Base-by-base conservation (phyloP, 2,113 vertebrate genomes). In the Saimiri boliviensis region DNA sequence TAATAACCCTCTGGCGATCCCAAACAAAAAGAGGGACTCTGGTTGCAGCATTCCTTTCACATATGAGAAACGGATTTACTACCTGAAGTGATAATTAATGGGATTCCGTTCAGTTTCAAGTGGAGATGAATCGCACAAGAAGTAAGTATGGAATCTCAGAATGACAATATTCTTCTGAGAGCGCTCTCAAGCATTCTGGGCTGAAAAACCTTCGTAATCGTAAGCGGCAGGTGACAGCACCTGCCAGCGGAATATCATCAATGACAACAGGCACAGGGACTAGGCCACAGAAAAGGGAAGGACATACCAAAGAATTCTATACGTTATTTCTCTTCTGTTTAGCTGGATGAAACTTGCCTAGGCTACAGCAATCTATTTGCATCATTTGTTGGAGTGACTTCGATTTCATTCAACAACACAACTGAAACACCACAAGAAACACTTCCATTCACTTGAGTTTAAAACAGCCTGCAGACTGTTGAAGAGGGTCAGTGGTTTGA, bases 71-170 rank as follows among this genome's bases (percentile, higher is more conserved):
- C 97, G 93, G 98, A 98, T 98, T 98, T 98, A 96, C 96, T 98
- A 97, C 98, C 97, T 98, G 97, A 98, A 99, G 97, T 98, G 98
- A 98, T 98, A 98, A 98, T 98, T 98, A 98, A 97, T 98, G 97
- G 93, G 96, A 98, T 98, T 97, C 98, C 58, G 42, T 98, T 98
- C 88, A 81, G 96, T 97, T 98, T 98, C 0, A 25, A 98, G 98
- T 96, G 96, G 87, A 94, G 93, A 97, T 86, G 94, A 98, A 98
- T 54, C 56, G 17, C 79, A 94, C 32, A 91, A 96, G 96, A 98
- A 60, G 37, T 96, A 91, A 98, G 80, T 63, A 49, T 52, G 54
- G 49, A 79, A 95, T 96, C 93, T 95, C 86, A 60, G 85, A 95
- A 94, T 93, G 49, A 84, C 49, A 88, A 86, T 97, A 60, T 90